Evolutionary conservation across 2,888 invertebrate species (phyloP), one percentile per base, ranked within the genome.

Genomic region (Steinernema carpocapsae): DNA sequence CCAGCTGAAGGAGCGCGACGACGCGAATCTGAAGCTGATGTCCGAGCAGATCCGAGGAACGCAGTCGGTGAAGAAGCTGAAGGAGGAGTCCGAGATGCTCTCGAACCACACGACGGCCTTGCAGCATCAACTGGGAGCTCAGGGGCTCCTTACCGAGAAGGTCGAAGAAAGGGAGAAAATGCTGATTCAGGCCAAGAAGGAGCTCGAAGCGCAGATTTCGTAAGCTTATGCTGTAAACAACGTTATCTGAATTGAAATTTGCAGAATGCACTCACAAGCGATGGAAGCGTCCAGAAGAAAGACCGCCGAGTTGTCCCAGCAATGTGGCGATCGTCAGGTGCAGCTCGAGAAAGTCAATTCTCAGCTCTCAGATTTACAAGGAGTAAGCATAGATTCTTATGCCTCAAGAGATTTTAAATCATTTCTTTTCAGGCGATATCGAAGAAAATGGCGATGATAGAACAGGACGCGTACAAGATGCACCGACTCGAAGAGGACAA

Each of bases 231-330:
- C 3, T 17, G 2, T 19, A 7, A 10, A 70, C 7, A 7, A 32
- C 51, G 32, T n/a, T 26, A 2, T 12, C 14, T 26, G 1, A 56
- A 12, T 24, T 24, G 22, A 24, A 12, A 24, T 37, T 59, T 77
- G 14, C 79, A 89, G 94, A 74, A 89, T 96, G 76, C 91, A 96
- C 0, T 95, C 97, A 87, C 96, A 96, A 88, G 94, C 96, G 0
- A 93, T 95, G 93, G 97, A 97, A 89, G 93, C 95, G 93, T 95
- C 97, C 89, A 97, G 96, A 88, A 91, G 97, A 37, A 97, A 97
- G 89, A 96, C 97, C 0, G 94, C 97, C 78, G 97, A 97, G 89
- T 94, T 94, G 74, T 94, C 97, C 0, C 97, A 97, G 89, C 94
- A 95, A 10, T 95, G 97, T 0, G 95, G 95, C 0, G 97, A 97